phyloP scores from a whole-genome alignment of 2,113 vertebrate species.

The Nerophis ophidion region DNA sequence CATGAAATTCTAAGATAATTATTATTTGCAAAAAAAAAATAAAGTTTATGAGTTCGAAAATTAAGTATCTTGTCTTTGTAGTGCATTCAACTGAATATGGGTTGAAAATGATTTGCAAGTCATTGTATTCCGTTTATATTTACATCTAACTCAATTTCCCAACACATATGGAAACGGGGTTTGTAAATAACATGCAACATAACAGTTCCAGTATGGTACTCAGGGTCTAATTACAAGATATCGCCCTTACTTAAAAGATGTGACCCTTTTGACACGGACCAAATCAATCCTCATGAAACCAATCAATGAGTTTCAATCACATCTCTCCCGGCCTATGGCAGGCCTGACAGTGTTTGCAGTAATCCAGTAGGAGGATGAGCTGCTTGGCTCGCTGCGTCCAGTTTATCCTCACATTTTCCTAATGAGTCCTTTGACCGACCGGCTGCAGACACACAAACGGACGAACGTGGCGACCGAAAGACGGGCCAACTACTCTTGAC shows the following conservation, averaged over 20 bases:
- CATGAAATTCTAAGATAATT: too few species aligned
- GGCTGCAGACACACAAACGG: slow-evolving; percentile 24
- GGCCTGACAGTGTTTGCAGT: slow-evolving; percentile 34
- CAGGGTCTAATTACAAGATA: too few species aligned
- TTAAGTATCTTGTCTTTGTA: too few species aligned
- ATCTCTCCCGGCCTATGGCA: slow-evolving; percentile 23
- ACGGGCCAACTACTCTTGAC: not conserved
- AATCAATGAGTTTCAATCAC: slow-evolving; percentile 13
- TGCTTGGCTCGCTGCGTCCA: slow-evolving; percentile 31
- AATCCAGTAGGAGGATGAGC: slow-evolving; percentile 52
- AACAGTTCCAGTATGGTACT: too few species aligned
- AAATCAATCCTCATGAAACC: slow-evolving; percentile 8
- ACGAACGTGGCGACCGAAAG: slow-evolving; percentile 8
- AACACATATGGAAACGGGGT: too few species aligned
- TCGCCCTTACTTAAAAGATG: not conserved
- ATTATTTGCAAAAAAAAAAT: too few species aligned
- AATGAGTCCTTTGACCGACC: slow-evolving; percentile 29
- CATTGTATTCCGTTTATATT: too few species aligned
- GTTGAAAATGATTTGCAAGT: too few species aligned
- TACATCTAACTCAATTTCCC: too few species aligned
- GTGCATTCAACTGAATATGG: too few species aligned
- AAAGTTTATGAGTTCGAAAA: too few species aligned
- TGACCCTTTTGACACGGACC: not conserved
- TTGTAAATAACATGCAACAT: too few species aligned
- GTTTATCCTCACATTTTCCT: slow-evolving; percentile 50